Base-by-base conservation (phyloP, 2,888 invertebrate genomes). In the Omphaloscelis lunosa region DNA sequence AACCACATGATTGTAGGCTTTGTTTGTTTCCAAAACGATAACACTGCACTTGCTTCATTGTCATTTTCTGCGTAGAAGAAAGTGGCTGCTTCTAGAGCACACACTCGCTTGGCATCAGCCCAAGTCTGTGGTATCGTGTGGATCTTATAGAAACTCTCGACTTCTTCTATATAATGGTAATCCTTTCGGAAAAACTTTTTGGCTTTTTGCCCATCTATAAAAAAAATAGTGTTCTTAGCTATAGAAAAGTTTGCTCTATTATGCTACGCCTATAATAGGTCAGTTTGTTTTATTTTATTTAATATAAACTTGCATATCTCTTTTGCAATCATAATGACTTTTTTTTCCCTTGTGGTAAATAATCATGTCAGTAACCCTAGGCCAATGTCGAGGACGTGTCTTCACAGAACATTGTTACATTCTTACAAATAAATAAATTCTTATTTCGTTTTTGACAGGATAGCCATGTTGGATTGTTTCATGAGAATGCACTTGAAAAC, bases 91-190 rank as follows among this genome's bases (percentile, higher is more conserved):
- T 77, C 77, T n/a, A 70, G 41, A 27, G 45, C 23, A 79, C 72
- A 79, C 0, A 72, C 12, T 72, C 41, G 56, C 27, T 78, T 79
- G 45, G 79, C 79, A 2, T 77, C 78, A 45, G 41, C 17, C 77
- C 77, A 77, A 4, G 61, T 70, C 9, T 27, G 51, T 17, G 78
- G 53, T 70, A 77, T 23, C 0, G 53, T 53, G 53, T 78, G 78
- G n/a, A 84, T 70, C 70, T 77, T 77, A 53, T 70, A 78, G 79
- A 79, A 78, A 41, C 41, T 79, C 0, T 65, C 15, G 0, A 58
- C 23, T 27, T 29, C 29, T 51, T 78, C 70, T 45, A 78, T 27
- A 7, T 95, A 94, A 0, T 87, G 84, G 7, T 89, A 93, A 0
- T 89, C 91, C 0, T 92, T 77, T 34, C 77, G 78, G 56, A 78